phyloP scores from a whole-genome alignment of 2,888 invertebrate species.

The Endomychus coccineus region DNA sequence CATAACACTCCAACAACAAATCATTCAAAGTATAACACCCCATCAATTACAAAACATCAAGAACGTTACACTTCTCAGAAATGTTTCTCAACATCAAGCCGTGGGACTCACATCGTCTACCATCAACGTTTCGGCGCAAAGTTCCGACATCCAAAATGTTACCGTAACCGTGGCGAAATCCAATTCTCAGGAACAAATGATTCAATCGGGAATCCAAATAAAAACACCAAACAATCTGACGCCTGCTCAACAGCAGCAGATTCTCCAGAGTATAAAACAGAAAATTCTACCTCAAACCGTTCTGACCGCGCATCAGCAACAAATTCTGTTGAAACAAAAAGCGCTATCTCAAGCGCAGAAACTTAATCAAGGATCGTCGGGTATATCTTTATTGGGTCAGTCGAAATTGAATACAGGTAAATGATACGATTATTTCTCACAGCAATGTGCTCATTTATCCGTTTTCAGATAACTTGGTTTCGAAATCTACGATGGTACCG shows the following conservation, averaged over 20 bases:
- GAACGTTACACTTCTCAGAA: conserved; percentile 38
- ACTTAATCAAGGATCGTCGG: conserved; percentile 19
- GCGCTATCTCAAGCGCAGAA: conserved; percentile 39
- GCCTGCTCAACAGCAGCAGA: conserved; percentile 44
- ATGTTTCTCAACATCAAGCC: conserved; percentile 21
- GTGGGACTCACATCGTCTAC: conserved; percentile 6
- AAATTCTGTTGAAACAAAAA: conserved; percentile 48
- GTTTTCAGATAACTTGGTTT: conserved; percentile 39
- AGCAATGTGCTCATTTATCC: neutral
- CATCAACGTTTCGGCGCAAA: conserved; percentile 13
- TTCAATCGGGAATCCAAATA: conserved; percentile 30
- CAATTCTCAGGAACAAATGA: conserved; percentile 21
- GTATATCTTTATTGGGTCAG: conserved; percentile 14
- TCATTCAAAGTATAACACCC: conserved; percentile 36
- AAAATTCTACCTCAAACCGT: conserved; percentile 40
- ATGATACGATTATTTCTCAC: neutral
- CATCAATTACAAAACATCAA: conserved; percentile 41
- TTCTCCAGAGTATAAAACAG: conserved; percentile 43
- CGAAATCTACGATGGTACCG: conserved; percentile 20
- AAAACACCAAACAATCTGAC: conserved; percentile 35
- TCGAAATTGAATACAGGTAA: conserved; percentile 13
- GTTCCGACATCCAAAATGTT: conserved; percentile 22
- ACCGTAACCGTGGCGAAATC: conserved; percentile 28
- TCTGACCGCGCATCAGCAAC: conserved; percentile 37
- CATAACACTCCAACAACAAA: conserved; percentile 28